Evolutionary conservation across 2,797 vertebrate species (phyloP).

Genomic region (Danio choprae): DNA sequence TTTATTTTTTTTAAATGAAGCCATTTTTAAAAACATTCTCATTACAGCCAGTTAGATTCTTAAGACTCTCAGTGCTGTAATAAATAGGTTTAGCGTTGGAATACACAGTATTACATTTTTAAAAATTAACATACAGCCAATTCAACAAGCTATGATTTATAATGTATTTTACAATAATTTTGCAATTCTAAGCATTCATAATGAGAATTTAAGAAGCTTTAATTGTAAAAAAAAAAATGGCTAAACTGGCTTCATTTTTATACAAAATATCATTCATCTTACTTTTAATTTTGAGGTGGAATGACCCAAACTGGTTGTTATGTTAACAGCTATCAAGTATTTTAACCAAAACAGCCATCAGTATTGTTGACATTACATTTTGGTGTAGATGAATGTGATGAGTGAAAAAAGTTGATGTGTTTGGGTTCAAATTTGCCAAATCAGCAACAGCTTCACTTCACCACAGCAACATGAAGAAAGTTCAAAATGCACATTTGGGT

Average conservation of each 20-base stretch:
- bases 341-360: background rate
- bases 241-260: background rate
- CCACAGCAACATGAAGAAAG: conserved; percentile 11
- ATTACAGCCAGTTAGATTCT: too few relatives aligned
- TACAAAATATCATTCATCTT: background rate
- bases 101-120: too few relatives aligned
- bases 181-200: too few relatives aligned
- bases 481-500: conserved; percentile 3
- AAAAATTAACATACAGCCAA: too few relatives aligned
- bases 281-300: background rate
- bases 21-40: too few relatives aligned
- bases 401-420: background rate
- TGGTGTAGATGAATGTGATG: background rate
- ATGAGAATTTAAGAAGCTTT: too few relatives aligned
- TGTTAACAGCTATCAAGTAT: background rate
- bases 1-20: too few relatives aligned
- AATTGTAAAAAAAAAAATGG: background rate
- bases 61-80: too few relatives aligned
- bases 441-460: background rate
- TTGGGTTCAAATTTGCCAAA: background rate
- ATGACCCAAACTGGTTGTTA: background rate
- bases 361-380: background rate
- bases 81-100: too few relatives aligned
- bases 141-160: too few relatives aligned
- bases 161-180: too few relatives aligned